A percentile compares a stretch with the other conserved stretches of the same genome.
Evolutionary conservation across 2,888 invertebrate species (phyloP).

Genomic region (Onthophagus sagittarius): DNA sequence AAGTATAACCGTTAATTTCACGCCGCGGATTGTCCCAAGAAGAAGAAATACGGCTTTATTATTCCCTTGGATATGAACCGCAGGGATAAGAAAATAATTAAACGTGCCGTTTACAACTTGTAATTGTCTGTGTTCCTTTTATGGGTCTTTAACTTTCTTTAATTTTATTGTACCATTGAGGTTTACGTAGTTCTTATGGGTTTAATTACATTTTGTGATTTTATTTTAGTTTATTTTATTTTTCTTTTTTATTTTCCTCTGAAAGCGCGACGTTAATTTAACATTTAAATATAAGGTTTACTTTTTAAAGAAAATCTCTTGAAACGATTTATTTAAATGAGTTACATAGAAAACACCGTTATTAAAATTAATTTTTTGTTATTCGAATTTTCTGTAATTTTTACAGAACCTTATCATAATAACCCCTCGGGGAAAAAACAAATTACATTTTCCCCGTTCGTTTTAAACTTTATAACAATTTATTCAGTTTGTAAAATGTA

Average conservation of each 20-base stretch:
- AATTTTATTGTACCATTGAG: background rate
- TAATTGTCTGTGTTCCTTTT: conserved; percentile 2
- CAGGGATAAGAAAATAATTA: conserved; percentile 14
- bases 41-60: conserved; percentile 24
- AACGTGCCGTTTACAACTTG: conserved; percentile 11
- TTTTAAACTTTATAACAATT: too few species aligned
- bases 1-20: conserved; percentile 24
- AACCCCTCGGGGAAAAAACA: too few species aligned
- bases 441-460: too few species aligned
- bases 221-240: background rate
- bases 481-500: too few species aligned
- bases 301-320: too few species aligned
- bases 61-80: conserved; percentile 17
- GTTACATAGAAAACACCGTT: too few species aligned
- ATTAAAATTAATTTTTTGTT: too few species aligned
- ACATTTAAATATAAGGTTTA: background rate
- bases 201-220: background rate
- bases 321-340: too few species aligned
- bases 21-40: conserved; percentile 12
- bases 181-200: background rate
- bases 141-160: background rate
- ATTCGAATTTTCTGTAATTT: too few species aligned
- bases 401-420: too few species aligned
- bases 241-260: background rate
- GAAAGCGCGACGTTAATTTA: background rate